A percentile compares a stretch with the other conserved stretches of the same genome.
Conservation (phyloP, 2,797 vertebrate species). For the Pseudotriccus pelzelni region DNA sequence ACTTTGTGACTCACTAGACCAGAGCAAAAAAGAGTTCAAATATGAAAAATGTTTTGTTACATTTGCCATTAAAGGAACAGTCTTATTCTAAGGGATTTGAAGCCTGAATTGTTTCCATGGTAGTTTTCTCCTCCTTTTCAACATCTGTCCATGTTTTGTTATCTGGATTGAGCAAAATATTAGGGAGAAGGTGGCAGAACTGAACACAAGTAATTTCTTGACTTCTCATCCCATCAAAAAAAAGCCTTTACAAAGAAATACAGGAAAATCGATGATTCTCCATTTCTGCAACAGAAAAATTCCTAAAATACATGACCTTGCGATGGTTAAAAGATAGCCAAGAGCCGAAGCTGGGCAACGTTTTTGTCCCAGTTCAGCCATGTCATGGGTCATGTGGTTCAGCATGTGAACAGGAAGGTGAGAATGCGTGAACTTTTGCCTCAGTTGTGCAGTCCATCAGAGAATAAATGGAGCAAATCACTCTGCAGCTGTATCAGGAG, state of each 20-base stretch:
- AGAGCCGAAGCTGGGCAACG: conserved; percentile 57
- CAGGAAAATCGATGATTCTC: neutral
- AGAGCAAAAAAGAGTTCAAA: conserved; percentile 34
- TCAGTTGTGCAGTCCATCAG: conserved; percentile 86
- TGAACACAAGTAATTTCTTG: neutral
- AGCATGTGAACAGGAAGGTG: conserved; percentile 93
- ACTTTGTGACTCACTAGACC: neutral
- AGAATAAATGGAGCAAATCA: conserved; percentile 90
- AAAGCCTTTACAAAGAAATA: conserved; percentile 15
- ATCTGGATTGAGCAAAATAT: neutral
- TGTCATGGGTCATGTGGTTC: conserved; percentile 84
- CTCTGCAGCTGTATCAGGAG: conserved; percentile 77
- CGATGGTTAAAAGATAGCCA: conserved; percentile 67
- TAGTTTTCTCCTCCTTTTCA: conserved; percentile 18
- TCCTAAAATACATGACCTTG: conserved; percentile 60
- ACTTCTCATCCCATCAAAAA: neutral
- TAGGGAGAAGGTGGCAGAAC: neutral
- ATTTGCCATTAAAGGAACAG: neutral
- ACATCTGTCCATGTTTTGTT: neutral
- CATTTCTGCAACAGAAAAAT: neutral
- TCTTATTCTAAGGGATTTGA: neutral
- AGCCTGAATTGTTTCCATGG: neutral
- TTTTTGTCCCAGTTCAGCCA: conserved; percentile 71
- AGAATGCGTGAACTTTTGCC: conserved; percentile 89
- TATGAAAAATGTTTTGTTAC: conserved; percentile 5